These are phyloP conservation scores for Scopus umbretta DNA, from an alignment of 2,113 vertebrate species.

Conservation along the genomic window DNA sequence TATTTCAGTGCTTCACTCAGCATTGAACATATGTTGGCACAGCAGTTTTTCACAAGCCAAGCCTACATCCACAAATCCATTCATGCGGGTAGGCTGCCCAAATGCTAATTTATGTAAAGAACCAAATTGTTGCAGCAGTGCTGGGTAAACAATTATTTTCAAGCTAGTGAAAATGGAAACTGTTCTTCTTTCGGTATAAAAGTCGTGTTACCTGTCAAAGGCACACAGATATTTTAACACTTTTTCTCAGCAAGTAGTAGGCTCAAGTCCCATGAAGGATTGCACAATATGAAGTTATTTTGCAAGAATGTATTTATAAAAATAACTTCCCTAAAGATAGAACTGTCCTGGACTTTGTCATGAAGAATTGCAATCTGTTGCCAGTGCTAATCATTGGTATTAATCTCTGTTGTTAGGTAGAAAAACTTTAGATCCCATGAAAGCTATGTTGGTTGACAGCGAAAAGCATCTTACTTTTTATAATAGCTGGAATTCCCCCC, in stretches of 20 bases:
- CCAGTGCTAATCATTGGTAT: background rate
- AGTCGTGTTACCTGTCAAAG: background rate
- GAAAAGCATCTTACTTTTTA: slow-evolving; percentile 24
- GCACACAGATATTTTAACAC: background rate
- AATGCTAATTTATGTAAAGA: background rate
- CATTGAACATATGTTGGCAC: background rate
- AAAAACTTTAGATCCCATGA: background rate
- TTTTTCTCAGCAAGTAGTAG: background rate
- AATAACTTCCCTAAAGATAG: background rate
- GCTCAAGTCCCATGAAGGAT: background rate
- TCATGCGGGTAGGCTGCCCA: background rate
- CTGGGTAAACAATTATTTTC: background rate
- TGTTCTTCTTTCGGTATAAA: background rate
- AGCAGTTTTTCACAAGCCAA: background rate
- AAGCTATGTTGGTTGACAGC: background rate
- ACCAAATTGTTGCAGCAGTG: background rate
- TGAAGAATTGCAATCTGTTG: background rate
- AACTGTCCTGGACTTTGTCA: background rate
- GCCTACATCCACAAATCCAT: background rate
- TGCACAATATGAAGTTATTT: background rate
- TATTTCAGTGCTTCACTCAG: background rate
- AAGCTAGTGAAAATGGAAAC: background rate
- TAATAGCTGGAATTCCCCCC: background rate
- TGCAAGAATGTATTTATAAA: background rate
- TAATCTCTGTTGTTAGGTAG: background rate